A percentile compares a stretch with the other conserved stretches of the same genome.
These are phyloP conservation scores for Drosophila pectinifera DNA, from an alignment of 1,140 invertebrate genomes.

Conservation along the genomic window DNA sequence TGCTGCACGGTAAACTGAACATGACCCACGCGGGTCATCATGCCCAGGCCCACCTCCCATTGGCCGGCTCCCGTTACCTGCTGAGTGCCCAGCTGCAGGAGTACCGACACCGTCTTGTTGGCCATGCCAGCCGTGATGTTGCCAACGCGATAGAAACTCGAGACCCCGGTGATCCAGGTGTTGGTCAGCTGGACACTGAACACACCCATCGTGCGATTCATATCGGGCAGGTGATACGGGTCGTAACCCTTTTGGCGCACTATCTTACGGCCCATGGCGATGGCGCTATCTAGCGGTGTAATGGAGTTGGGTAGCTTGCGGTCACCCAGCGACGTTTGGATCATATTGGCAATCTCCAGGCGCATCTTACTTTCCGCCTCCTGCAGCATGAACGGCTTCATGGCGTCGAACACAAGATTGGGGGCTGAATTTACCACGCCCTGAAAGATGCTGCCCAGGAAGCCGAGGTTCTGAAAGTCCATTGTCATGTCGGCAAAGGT, in stretches of 20 bases:
- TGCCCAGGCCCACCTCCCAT: constrained; percentile 90
- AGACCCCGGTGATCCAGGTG: constrained; percentile 91
- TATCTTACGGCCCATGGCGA: constrained; percentile 90
- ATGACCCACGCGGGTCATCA: constrained; percentile 89
- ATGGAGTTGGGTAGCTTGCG: constrained; percentile 93
- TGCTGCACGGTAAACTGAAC: constrained; percentile 91
- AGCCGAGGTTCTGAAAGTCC: constrained; percentile 92
- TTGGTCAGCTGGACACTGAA: constrained; percentile 89
- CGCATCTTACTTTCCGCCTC: constrained; percentile 90
- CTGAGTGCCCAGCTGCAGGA: constrained; percentile 91
- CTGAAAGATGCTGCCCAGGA: constrained; percentile 91
- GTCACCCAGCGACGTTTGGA: constrained; percentile 88
- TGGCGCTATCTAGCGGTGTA: constrained; percentile 92
- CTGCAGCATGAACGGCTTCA: constrained; percentile 92
- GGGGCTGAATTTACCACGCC: constrained; percentile 92
- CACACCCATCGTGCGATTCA: constrained; percentile 89
- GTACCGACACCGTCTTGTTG: constrained; percentile 88
- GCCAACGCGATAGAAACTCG: constrained; percentile 92
- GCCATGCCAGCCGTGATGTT: constrained; percentile 90
- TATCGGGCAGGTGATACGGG: constrained; percentile 90
- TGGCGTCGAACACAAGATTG: constrained; percentile 92
- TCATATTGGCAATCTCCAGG: constrained; percentile 88
- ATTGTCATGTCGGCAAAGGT: constrained; percentile 91
- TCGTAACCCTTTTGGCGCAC: constrained; percentile 90
- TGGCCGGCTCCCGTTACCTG: constrained; percentile 90